Conservation (phyloP, 2,797 vertebrate species). For the Eptatretus atami region DNA sequence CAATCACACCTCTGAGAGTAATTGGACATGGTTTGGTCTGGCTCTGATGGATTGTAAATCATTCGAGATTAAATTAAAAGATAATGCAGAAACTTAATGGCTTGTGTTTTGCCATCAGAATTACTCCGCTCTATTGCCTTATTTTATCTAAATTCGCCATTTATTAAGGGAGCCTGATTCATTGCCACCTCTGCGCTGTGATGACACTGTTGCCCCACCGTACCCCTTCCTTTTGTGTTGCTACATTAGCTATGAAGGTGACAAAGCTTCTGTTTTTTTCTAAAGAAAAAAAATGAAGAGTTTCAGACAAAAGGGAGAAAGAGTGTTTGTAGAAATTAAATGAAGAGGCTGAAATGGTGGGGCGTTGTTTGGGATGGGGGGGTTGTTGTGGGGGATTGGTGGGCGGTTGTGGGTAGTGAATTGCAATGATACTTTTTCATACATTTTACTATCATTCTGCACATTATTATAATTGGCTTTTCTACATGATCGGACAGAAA, state of each 20-base stretch:
- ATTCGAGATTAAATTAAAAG: slow-evolving; percentile 99
- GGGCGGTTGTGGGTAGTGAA: too few relatives aligned
- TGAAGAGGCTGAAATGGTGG: too few relatives aligned
- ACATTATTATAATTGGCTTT: slow-evolving; percentile 99
- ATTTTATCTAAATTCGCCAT: slow-evolving; percentile 6
- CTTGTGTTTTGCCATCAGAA: slow-evolving; percentile 99
- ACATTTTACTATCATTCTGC: slow-evolving; percentile 42
- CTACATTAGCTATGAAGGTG: too few relatives aligned
- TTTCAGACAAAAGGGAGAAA: too few relatives aligned
- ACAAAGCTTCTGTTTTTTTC: too few relatives aligned
- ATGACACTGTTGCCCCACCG: too few relatives aligned
- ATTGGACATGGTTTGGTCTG: slow-evolving; percentile 99
- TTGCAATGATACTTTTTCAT: too few relatives aligned
- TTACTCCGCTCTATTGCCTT: slow-evolving; percentile 84
- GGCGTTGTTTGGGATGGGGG: too few relatives aligned
- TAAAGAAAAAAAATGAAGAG: too few relatives aligned
- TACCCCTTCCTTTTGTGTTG: too few relatives aligned
- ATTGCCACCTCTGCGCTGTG: slow-evolving; percentile 1
- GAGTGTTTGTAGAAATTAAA: too few relatives aligned
- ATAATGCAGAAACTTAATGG: slow-evolving; percentile 99
- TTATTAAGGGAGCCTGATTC: slow-evolving; percentile 5
- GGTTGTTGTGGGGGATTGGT: too few relatives aligned
- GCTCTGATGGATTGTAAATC: slow-evolving; percentile 99
- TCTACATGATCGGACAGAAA: slow-evolving; percentile 97
- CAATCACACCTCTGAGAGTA: slow-evolving; percentile 99